Evolutionary conservation across 2,888 invertebrate species (phyloP).

Genomic region (Cephus sareptanus): DNA sequence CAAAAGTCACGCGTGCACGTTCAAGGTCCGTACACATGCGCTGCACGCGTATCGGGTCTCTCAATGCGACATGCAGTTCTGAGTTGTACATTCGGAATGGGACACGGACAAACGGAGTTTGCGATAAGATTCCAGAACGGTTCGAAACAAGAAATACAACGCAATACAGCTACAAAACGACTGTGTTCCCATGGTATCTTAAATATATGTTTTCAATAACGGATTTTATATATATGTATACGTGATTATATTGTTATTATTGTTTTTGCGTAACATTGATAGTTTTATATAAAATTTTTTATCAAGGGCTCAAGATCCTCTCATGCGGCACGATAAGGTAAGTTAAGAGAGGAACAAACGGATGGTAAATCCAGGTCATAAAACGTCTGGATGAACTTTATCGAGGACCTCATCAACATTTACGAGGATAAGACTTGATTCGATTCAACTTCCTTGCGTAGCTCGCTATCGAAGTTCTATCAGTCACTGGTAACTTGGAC

Average conservation of each 20-base stretch:
- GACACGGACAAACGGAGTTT: conserved; percentile 9
- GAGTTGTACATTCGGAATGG: neutral
- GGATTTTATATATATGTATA: neutral
- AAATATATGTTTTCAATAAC: neutral
- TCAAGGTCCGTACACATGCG: neutral
- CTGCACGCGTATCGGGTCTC: neutral
- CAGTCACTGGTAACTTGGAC: neutral
- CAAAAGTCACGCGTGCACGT: conserved; percentile 12
- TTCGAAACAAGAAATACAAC: conserved; percentile 6
- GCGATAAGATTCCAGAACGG: conserved; percentile 11
- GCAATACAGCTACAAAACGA: neutral
- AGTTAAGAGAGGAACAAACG: conserved; percentile 22
- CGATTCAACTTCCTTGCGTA: conserved; percentile 35
- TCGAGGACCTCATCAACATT: conserved; percentile 43
- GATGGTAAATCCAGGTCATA: conserved; percentile 37
- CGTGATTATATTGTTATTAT: neutral
- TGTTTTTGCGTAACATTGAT: neutral
- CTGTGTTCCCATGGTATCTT: neutral
- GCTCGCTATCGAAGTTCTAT: conserved; percentile 25
- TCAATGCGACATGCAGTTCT: conserved; percentile 6
- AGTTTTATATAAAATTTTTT: neutral
- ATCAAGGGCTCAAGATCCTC: neutral
- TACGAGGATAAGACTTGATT: conserved; percentile 43
- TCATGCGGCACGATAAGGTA: neutral
- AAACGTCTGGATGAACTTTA: conserved; percentile 47